Conservation (phyloP, 2,113 vertebrate species). For the Spea bombifrons region DNA sequence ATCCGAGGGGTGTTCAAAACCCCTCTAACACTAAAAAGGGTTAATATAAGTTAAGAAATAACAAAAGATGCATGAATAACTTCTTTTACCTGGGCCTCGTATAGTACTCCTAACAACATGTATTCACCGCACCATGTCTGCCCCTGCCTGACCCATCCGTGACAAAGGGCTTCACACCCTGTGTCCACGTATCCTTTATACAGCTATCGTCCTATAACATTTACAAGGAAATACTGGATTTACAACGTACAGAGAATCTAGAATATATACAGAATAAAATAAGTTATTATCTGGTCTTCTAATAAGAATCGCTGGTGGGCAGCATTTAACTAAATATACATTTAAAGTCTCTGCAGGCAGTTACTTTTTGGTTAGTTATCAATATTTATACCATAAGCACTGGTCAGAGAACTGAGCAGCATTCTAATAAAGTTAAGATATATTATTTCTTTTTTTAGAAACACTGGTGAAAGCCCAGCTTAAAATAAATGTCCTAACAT, state of each 20-base stretch:
- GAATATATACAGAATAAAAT: constrained; percentile 99
- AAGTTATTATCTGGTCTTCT: constrained; percentile 93
- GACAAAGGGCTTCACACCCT: not conserved
- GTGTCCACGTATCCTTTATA: constrained; percentile 58
- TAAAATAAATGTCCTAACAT: constrained; percentile 94
- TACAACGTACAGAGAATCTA: constrained; percentile 91
- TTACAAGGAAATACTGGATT: constrained; percentile 94
- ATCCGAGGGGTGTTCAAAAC: not conserved
- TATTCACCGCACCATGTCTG: constrained; percentile 50
- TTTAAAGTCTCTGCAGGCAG: constrained; percentile 93
- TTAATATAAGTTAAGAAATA: constrained; percentile 53
- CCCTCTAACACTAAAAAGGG: not conserved
- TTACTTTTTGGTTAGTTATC: constrained; percentile 95
- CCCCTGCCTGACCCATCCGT: constrained; percentile 41
- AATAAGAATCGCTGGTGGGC: constrained; percentile 82
- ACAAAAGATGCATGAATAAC: constrained; percentile 53
- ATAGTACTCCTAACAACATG: constrained; percentile 47
- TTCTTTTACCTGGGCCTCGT: constrained; percentile 51
- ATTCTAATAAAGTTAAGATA: constrained; percentile 91
- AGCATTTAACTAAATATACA: constrained; percentile 77
- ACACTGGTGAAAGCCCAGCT: constrained; percentile 77
- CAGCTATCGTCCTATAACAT: constrained; percentile 78
- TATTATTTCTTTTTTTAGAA: constrained; percentile 92
- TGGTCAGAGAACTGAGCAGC: constrained; percentile 85
- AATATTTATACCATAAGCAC: constrained; percentile 81